phyloP scores from a whole-genome alignment of 2,797 vertebrate species.

The Rhabdophis nuchalis region DNA sequence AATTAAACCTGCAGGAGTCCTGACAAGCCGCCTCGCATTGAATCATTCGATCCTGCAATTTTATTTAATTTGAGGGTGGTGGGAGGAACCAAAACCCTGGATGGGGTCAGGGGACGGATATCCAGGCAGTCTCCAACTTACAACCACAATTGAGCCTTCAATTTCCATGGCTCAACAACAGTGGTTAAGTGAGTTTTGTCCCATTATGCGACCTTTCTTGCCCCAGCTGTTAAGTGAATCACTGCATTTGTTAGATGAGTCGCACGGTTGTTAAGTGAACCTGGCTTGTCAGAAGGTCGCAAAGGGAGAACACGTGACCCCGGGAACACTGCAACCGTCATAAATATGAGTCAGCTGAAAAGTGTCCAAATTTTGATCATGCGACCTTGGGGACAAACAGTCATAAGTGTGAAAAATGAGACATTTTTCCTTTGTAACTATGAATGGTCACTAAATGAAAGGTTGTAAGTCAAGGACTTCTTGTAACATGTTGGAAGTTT shows the following conservation, averaged over 20 bases:
- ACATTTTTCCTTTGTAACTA: background rate
- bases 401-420: background rate
- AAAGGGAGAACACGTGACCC: background rate
- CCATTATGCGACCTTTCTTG: background rate
- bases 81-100: fast-evolving
- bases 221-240: background rate
- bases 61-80: background rate
- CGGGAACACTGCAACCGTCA: background rate
- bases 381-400: background rate
- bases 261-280: background rate
- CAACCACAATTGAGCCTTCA: background rate
- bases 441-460: background rate
- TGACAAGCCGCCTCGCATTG: background rate
- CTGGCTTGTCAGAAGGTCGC: background rate
- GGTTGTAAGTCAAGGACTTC: background rate
- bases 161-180: background rate
- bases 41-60: too few relatives aligned
- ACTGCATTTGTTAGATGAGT: background rate
- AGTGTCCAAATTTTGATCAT: background rate
- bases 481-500: background rate
- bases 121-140: background rate
- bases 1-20: background rate
- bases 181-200: background rate
- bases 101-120: background rate
- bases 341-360: background rate